Evolutionary conservation across 64 coral and sea anemone genomes (phyloP).

Genomic region (Cladopsammia gracilis): DNA sequence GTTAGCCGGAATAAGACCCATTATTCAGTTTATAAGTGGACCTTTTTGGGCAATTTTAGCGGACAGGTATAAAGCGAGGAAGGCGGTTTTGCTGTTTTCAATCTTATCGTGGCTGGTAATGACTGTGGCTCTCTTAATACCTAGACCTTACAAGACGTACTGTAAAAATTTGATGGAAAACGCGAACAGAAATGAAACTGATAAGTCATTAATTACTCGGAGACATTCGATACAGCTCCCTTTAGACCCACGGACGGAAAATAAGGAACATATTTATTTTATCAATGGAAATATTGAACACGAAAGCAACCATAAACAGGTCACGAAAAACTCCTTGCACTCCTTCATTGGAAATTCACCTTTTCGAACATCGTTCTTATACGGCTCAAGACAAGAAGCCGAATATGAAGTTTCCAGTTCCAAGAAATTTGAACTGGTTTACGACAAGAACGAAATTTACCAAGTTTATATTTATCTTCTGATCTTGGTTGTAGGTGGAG

Average conservation of each 20-base stretch:
- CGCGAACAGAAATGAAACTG: not conserved
- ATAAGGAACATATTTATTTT: not conserved
- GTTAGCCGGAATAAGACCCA: slow-evolving; percentile 85
- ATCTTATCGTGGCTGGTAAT: slow-evolving; percentile 89
- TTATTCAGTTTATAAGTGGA: slow-evolving; percentile 89
- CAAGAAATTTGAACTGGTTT: slow-evolving; percentile 25
- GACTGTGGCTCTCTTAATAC: slow-evolving; percentile 86
- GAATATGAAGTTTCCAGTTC: slow-evolving; percentile 8
- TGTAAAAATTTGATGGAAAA: slow-evolving; percentile 61
- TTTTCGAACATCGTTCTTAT: not conserved
- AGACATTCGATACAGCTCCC: not conserved
- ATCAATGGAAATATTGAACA: not conserved
- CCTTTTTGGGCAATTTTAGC: slow-evolving; percentile 95
- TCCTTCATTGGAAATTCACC: slow-evolving; percentile 9
- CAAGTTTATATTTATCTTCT: slow-evolving; percentile 69
- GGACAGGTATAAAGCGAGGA: slow-evolving; percentile 81
- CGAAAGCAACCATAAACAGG: not conserved
- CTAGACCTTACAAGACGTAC: slow-evolving; percentile 67
- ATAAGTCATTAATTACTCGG: not conserved
- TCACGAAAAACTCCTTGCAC: not conserved
- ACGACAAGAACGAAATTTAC: slow-evolving; percentile 73
- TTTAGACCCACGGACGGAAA: not conserved
- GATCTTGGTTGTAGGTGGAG: slow-evolving; percentile 84
- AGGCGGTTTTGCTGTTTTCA: slow-evolving; percentile 83
- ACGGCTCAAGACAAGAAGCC: not conserved